phyloP scores from a whole-genome alignment of 2,888 invertebrate genomes.

The Drosophila ezoana region DNA sequence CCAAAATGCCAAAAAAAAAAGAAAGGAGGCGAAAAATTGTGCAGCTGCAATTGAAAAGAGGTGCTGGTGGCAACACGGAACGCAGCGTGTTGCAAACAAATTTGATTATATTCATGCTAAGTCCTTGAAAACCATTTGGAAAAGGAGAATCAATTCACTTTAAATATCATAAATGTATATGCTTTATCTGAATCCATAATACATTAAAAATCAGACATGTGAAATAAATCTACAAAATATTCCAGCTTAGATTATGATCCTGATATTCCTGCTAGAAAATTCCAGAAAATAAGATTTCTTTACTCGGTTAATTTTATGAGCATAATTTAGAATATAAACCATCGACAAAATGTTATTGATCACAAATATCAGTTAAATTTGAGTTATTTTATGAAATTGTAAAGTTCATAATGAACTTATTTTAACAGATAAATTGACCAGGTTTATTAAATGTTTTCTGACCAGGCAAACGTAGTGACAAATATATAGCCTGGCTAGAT shows the following conservation, averaged over 20 bases:
- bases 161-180: not conserved
- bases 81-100: slow-evolving; percentile 10
- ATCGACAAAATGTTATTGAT: too few relatives aligned
- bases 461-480: too few relatives aligned
- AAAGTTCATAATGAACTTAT: not conserved
- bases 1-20: slow-evolving; percentile 13
- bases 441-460: not conserved
- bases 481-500: too few relatives aligned
- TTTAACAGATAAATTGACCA: not conserved
- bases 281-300: too few relatives aligned
- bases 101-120: slow-evolving; percentile 20
- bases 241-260: too few relatives aligned
- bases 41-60: slow-evolving; percentile 14
- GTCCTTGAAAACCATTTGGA: not conserved
- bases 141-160: not conserved
- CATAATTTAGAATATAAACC: too few relatives aligned
- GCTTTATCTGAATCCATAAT: too few relatives aligned
- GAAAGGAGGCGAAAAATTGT: not conserved
- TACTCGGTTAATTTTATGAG: too few relatives aligned
- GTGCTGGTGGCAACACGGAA: not conserved
- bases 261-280: too few relatives aligned
- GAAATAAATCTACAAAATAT: not conserved
- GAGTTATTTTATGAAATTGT: too few relatives aligned
- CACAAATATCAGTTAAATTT: too few relatives aligned
- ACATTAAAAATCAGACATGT: not conserved